Base-by-base conservation (phyloP, 2,113 vertebrate genomes). In the Zapornia atra region DNA sequence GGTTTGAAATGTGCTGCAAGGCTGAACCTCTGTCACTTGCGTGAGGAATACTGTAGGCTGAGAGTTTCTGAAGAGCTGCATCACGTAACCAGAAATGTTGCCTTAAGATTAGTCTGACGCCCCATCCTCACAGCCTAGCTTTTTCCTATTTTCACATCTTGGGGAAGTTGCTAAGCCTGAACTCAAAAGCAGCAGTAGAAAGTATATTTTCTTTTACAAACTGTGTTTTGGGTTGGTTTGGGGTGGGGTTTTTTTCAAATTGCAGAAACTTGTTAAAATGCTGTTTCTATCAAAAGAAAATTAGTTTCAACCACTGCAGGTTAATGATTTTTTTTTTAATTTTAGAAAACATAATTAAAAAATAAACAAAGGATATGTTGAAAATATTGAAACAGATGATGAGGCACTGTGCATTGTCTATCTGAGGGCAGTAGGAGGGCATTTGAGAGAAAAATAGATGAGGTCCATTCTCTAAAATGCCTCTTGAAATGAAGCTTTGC, bases 291-390 rank as follows among this genome's bases (percentile, higher is more conserved):
- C 48, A 54, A 73, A 72, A 34, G 8, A n/a, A 81, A 73, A 86
- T 69, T 13, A 8, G 54, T 64, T 57, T 78, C 13, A 82, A 48
- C 44, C 42, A n/a, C n/a, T 72, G 8, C 7, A 38, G 20, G n/a
- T 28, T 54, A 71, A 71, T 1, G 0, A 26, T 38, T 22, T 51
- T 0, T 61, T 77, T 31, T 24, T n/a, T 11, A 1, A 48, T 69
- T 88, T 46, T 54, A 48, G 86, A 40, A n/a, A 15, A 7, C 3
- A 10, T 26, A 38, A n/a, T 69, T 64, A 2, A 12, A n/a, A 50
- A 90, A 76, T 26, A 42, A 57, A 76, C 13, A 61, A 65, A 70
- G 4, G 4, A 31, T 36, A 34, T 15, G 53, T 7, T 63, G 46
- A 63, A 94, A 71, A 63, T 66, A 90, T 40, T 80, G 38, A 69